phyloP scores from a whole-genome alignment of 92 coral and sea anemone genomes.

The Epizoanthus fatuus region DNA sequence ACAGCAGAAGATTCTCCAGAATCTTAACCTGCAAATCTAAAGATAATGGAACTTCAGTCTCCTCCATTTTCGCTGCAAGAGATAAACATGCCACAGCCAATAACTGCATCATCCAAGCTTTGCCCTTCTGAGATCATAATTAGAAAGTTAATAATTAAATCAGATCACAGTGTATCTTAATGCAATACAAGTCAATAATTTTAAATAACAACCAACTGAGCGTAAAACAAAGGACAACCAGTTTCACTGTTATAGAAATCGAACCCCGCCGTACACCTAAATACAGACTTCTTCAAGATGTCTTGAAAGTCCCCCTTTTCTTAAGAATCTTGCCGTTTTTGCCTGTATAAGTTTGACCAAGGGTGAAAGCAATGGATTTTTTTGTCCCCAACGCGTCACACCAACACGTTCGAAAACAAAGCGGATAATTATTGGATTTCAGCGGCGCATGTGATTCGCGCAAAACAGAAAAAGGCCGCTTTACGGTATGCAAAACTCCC shows the following conservation, averaged over 20 bases:
- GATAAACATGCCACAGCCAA: too few species aligned
- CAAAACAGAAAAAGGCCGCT: conserved; percentile 52
- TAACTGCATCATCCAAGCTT: too few species aligned
- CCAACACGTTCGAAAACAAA: conserved; percentile 75
- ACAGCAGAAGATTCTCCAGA: too few species aligned
- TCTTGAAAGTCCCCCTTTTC: not conserved
- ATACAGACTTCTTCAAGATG: not conserved
- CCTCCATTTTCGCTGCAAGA: too few species aligned
- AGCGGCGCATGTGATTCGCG: conserved; percentile 62
- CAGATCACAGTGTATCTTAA: too few species aligned
- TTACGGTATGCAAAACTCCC: conserved; percentile 63
- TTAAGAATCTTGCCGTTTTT: not conserved
- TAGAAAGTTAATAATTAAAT: too few species aligned
- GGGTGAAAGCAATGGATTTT: conserved; percentile 8
- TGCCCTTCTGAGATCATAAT: too few species aligned
- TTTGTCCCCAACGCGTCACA: conserved; percentile 71
- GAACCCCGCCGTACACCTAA: not conserved
- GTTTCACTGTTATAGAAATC: conserved; percentile 15
- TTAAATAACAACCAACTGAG: conserved; percentile 62
- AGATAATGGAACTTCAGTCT: too few species aligned
- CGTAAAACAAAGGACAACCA: conserved; percentile 34
- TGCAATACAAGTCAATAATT: conserved; percentile 71
- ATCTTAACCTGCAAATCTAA: too few species aligned
- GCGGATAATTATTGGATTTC: conserved; percentile 70
- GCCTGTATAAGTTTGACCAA: conserved; percentile 5